Evolutionary conservation across 2,113 vertebrate species (phyloP).

Genomic region (Ondatra zibethicus): DNA sequence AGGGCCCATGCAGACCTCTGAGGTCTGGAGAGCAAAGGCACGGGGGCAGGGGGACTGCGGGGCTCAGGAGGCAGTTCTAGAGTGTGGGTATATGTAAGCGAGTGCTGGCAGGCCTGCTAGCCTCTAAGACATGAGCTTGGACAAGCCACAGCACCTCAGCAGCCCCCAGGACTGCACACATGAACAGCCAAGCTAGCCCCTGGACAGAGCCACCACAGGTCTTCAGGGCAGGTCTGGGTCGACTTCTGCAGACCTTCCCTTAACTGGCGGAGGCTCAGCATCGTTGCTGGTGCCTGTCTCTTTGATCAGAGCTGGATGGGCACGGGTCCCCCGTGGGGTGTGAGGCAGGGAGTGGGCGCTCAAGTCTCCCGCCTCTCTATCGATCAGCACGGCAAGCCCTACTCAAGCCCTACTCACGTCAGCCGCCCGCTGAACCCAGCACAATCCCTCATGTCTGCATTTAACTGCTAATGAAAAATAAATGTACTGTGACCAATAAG

Average conservation of each 20-base stretch:
- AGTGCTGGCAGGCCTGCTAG: not conserved
- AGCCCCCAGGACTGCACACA: not conserved
- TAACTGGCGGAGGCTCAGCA: rapidly evolving
- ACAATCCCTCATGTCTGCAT: conserved; percentile 89
- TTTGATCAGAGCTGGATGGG: not conserved
- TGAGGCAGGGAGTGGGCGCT: not conserved
- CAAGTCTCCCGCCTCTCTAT: not conserved
- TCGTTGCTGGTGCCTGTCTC: not conserved
- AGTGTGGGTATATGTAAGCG: not conserved
- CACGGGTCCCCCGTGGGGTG: not conserved
- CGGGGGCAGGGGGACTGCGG: rapidly evolving
- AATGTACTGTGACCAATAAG: conserved; percentile 91
- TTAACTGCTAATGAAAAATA: conserved; percentile 92
- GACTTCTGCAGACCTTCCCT: not conserved
- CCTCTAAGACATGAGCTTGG: not conserved
- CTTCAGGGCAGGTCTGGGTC: not conserved
- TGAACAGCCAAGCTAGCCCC: not conserved
- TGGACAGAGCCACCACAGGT: not conserved
- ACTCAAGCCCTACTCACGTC: conserved; percentile 55
- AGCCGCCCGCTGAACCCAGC: conserved; percentile 84
- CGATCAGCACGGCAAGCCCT: conserved; percentile 69
- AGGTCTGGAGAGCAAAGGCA: not conserved
- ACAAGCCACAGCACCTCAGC: not conserved
- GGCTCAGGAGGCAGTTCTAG: not conserved
- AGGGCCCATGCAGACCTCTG: not conserved